These are phyloP conservation scores for Diaphora mendica DNA, from an alignment of 2,888 invertebrate genomes.

Conservation along the genomic window DNA sequence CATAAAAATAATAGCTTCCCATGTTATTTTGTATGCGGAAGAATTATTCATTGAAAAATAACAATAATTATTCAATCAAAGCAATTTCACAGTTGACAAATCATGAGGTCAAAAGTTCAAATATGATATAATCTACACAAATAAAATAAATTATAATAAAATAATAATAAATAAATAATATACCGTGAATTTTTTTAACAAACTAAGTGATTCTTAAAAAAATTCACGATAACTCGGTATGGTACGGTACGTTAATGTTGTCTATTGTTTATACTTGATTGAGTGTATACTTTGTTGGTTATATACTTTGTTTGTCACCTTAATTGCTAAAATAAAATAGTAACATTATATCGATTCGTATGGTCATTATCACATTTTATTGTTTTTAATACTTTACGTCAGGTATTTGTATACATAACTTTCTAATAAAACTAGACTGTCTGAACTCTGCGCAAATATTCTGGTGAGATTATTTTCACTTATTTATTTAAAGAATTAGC, in stretches of 20 bases:
- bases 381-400: not conserved
- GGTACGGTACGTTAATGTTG: too few relatives aligned
- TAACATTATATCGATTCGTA: not conserved
- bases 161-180: too few relatives aligned
- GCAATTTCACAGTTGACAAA: not conserved
- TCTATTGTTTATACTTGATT: too few relatives aligned
- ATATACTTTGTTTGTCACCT: too few relatives aligned
- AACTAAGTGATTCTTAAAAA: too few relatives aligned
- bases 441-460: not conserved
- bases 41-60: not conserved
- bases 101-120: not conserved
- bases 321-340: too few relatives aligned
- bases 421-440: not conserved
- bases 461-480: not conserved
- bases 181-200: too few relatives aligned
- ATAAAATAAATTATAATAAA: too few relatives aligned
- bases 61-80: not conserved
- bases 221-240: too few relatives aligned
- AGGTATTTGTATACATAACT: not conserved
- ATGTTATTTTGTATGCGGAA: constrained; percentile 1
- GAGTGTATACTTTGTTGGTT: too few relatives aligned
- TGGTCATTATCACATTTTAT: too few relatives aligned
- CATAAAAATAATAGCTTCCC: not conserved
- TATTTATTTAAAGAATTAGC: not conserved
- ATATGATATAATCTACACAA: not conserved